Conservation (phyloP, 2,113 vertebrate species). For the Bubo blakistoni region DNA sequence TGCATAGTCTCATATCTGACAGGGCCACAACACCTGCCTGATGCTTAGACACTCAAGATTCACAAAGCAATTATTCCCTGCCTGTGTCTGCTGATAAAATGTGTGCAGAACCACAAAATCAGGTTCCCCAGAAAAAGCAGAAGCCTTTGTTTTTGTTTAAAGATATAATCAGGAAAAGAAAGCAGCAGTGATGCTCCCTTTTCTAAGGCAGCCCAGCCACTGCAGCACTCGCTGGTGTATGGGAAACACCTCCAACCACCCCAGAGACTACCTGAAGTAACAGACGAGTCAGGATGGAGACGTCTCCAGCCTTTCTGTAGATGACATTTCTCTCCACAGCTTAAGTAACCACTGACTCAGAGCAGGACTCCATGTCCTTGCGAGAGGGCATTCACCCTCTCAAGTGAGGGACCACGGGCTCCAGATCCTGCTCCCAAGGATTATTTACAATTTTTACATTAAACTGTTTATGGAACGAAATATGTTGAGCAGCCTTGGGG, state of each 20-base stretch:
- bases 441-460: background rate
- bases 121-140: background rate
- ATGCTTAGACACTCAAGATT: background rate
- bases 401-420: accelerated
- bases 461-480: background rate
- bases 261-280: background rate
- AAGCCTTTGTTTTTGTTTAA: background rate
- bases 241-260: background rate
- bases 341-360: background rate
- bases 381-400: background rate
- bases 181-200: background rate
- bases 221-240: accelerated
- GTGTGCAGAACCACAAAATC: background rate
- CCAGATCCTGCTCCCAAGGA: background rate
- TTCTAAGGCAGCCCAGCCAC: background rate
- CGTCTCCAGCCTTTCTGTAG: background rate
- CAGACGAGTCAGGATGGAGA: background rate
- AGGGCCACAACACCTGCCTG: background rate
- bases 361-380: background rate
- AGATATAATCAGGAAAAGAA: background rate
- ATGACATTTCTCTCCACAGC: background rate
- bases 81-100: background rate
- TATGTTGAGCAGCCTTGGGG: background rate
- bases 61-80: background rate
- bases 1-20: background rate